A percentile compares a stretch with the other conserved stretches of the same genome.
These are phyloP conservation scores for Carpatolechia fugitivella DNA, from an alignment of 2,888 invertebrate genomes.

Conservation along the genomic window DNA sequence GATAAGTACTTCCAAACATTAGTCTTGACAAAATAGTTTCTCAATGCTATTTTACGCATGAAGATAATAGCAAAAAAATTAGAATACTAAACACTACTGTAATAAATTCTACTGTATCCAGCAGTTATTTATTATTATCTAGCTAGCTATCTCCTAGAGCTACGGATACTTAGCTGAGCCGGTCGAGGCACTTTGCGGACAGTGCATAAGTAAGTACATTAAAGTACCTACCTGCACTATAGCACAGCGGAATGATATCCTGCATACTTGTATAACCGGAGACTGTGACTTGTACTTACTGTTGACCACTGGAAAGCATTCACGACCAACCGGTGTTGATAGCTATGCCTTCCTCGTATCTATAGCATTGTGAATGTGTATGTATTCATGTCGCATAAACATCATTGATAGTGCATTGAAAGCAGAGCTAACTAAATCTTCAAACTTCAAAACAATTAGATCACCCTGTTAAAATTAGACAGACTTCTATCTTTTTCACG, in stretches of 20 bases:
- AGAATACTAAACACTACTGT: no score
- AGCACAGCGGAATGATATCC: constrained; percentile 1
- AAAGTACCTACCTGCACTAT: neutral
- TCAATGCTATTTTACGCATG: no score
- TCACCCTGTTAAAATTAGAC: no score
- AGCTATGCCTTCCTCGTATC: constrained; percentile 6
- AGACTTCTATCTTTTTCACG: no score
- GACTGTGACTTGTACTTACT: neutral
- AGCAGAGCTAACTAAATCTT: neutral
- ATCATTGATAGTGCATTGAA: constrained; percentile 14
- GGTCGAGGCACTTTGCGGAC: neutral
- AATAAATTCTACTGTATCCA: no score
- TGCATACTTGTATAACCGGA: constrained; percentile 1
- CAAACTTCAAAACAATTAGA: no score
- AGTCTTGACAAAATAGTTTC: no score
- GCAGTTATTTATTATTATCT: no score
- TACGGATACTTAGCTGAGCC: neutral
- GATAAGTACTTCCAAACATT: neutral
- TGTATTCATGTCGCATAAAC: constrained; percentile 9
- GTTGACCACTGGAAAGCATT: neutral
- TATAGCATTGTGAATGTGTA: constrained; percentile 3
- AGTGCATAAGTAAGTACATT: neutral
- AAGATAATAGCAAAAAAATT: no score
- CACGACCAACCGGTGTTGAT: constrained; percentile 1
- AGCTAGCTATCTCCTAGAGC: no score